Base-by-base conservation (phyloP, 2,797 vertebrate genomes). In the Leptoclinus maculatus region DNA sequence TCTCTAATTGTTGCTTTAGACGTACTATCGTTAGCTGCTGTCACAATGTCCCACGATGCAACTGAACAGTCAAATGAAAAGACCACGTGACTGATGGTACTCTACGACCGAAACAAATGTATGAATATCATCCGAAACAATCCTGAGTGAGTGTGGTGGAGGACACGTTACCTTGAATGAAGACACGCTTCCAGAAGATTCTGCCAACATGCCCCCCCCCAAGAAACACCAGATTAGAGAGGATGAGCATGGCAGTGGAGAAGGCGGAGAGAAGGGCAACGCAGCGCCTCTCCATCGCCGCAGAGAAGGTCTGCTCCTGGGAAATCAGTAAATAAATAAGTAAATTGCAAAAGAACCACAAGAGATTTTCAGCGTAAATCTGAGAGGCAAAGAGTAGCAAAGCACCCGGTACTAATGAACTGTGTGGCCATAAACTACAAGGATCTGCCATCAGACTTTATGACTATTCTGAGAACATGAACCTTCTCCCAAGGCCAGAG, bases 151-250 rank as follows among this genome's bases (percentile, higher is more conserved):
- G 67, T 56, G 65, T 66, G 57, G 58, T 60, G 34, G 54, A 63
- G 74, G 66, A 68, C 72, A 65, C 67, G 87, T 82, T 92, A 96
- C 98, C 98, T 96, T 97, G 96, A 75, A 97, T 23, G 88, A 99
- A 97, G 83, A 99, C 94, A 71, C 96, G 96, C 79, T 96, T 96
- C 97, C 97, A 99, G 93, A 98, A 98, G 90, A 97, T 96, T 90
- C 91, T 95, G 72, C 97, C 97, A 39, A 99, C 94, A 2, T 97
- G 95, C 82, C 89, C 95, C 72, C 98, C 98, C 57, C 97, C 97
- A 0, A 99, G 96, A 93, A 99, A 99, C 76, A 99, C 95, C 78
- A 99, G 96, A 92, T 99, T 99, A 91, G 98, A 99, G 80, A 99
- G 95, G 94, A 99, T 98, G 92, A 99, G 92, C 94, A 98, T 94